These are phyloP conservation scores for Brachystomella parvula DNA, from an alignment of 1,140 invertebrate genomes.

Conservation along the genomic window DNA sequence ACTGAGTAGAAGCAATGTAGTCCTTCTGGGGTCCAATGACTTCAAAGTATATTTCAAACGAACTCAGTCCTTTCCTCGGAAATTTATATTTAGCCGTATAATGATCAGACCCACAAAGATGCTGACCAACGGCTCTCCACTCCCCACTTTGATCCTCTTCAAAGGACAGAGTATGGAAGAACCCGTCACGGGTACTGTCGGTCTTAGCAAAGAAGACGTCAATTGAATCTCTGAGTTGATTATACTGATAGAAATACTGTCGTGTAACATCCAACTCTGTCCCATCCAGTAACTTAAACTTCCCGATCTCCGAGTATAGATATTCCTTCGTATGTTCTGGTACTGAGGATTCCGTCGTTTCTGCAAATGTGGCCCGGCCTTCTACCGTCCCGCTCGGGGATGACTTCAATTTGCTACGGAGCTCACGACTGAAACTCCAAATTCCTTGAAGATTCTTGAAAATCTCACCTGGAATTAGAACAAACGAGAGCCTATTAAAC, in stretches of 20 bases:
- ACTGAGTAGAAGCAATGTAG: not conserved
- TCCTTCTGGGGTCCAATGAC: not conserved
- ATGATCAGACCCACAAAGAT: not conserved
- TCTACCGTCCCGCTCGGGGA: not conserved
- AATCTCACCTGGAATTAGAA: not conserved
- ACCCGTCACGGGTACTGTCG: not conserved
- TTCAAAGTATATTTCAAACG: not conserved
- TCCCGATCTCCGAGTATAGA: not conserved
- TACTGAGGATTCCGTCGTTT: no score
- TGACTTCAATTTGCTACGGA: not conserved
- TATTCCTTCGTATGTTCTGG: not conserved
- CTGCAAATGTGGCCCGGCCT: not conserved
- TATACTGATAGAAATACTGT: not conserved
- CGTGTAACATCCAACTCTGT: not conserved
- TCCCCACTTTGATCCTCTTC: slow-evolving; percentile 3
- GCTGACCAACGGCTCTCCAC: not conserved
- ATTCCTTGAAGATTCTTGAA: not conserved
- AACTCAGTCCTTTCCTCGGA: not conserved
- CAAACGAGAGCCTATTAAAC: no score
- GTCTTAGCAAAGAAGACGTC: not conserved
- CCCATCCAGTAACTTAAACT: not conserved
- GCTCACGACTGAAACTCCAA: not conserved
- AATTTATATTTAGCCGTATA: not conserved
- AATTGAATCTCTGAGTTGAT: not conserved
- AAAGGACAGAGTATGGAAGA: not conserved